A percentile compares a stretch with the other conserved stretches of the same genome.
Conservation (phyloP, 92 coral and sea anemone species). For the Umimayanthus kanabou region DNA sequence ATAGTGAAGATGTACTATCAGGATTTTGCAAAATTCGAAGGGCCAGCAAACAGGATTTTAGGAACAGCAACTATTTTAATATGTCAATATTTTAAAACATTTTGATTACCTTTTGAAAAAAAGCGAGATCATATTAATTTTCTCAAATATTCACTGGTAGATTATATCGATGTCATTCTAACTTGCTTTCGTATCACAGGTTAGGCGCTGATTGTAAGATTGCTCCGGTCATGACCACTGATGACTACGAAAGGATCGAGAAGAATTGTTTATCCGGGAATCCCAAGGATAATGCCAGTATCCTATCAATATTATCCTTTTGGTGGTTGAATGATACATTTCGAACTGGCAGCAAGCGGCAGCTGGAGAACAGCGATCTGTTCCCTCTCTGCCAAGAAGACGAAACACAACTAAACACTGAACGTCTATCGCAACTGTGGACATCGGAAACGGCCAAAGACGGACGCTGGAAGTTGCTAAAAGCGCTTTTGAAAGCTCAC, state of each 20-base stretch:
- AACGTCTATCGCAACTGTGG: conserved; percentile 15
- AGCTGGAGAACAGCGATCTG: conserved; percentile 27
- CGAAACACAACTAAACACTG: conserved; percentile 15
- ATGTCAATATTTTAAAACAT: too few species aligned
- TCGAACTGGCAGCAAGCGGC: conserved; percentile 29
- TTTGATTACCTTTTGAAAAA: too few species aligned
- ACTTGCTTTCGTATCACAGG: background rate
- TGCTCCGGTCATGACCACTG: background rate
- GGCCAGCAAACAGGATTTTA: too few species aligned
- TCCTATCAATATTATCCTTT: conserved; percentile 18
- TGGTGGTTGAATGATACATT: conserved; percentile 22
- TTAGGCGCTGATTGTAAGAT: background rate
- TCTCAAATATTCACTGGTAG: too few species aligned
- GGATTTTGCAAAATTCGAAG: too few species aligned
- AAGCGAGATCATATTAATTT: too few species aligned
- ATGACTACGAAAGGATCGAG: conserved; percentile 23
- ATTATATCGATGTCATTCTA: background rate
- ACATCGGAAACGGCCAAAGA: background rate
- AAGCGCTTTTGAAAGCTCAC: conserved; percentile 15
- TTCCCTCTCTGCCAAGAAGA: conserved; percentile 27
- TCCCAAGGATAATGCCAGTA: conserved; percentile 19
- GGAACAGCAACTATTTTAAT: too few species aligned
- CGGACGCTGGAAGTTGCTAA: conserved; percentile 21
- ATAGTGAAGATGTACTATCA: too few species aligned
- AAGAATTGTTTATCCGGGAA: conserved; percentile 7